phyloP scores from a whole-genome alignment of 2,113 vertebrate species.

The Eulemur macaco region DNA sequence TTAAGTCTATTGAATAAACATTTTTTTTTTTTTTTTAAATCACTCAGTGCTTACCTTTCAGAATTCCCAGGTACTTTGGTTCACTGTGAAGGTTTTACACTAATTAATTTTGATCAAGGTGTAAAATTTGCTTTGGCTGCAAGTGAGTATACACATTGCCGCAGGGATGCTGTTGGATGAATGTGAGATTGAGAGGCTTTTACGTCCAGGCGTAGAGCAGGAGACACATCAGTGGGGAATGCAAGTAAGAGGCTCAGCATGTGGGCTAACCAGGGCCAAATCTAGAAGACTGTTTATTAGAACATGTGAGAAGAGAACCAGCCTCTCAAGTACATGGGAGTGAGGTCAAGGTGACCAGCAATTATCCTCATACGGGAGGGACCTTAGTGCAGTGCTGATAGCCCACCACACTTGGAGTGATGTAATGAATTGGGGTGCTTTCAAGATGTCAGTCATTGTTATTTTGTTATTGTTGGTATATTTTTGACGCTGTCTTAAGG shows the following conservation, averaged over 20 bases:
- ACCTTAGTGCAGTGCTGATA: background rate
- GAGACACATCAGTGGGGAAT: too few relatives aligned
- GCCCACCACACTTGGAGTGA: background rate
- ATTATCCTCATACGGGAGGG: background rate
- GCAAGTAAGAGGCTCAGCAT: background rate
- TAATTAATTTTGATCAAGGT: conserved; percentile 11
- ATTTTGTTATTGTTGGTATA: background rate
- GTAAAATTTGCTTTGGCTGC: background rate
- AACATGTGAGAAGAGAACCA: background rate
- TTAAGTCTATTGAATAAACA: background rate
- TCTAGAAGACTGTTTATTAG: background rate
- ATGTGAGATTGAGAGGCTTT: background rate
- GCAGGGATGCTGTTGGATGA: background rate
- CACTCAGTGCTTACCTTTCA: background rate
- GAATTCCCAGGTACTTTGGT: background rate
- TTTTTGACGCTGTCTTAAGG: background rate
- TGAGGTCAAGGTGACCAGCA: background rate
- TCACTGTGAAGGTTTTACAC: background rate
- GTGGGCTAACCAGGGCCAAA: background rate
- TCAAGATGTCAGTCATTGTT: background rate
- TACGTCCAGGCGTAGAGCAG: background rate
- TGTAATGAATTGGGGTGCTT: background rate
- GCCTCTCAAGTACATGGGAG: too few relatives aligned
- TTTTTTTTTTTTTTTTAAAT: background rate
- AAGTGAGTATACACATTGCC: background rate